These are phyloP conservation scores for Rhegmatorhina hoffmannsi DNA, from an alignment of 2,113 vertebrate species.

Conservation along the genomic window DNA sequence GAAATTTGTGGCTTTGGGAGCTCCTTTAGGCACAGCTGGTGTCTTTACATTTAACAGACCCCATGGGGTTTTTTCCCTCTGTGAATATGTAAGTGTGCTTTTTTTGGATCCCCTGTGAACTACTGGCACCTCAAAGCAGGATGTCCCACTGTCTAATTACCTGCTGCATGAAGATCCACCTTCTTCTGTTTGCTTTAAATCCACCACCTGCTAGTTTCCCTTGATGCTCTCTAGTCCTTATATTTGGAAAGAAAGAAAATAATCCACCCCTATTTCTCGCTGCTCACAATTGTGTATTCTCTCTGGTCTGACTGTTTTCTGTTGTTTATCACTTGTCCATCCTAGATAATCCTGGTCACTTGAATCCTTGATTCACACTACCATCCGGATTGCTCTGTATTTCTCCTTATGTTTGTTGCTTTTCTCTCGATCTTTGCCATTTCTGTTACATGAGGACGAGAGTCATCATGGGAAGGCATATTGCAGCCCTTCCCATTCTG, in stretches of 20 bases:
- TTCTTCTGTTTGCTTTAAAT: background rate
- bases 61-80: background rate
- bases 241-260: background rate
- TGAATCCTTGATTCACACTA: background rate
- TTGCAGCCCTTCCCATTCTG: background rate
- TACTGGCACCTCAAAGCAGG: background rate
- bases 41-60: background rate
- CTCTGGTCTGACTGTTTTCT: background rate
- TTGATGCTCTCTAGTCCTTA: background rate
- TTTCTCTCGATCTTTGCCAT: background rate
- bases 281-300: background rate
- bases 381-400: background rate
- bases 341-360: background rate
- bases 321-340: background rate
- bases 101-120: background rate
- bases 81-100: background rate
- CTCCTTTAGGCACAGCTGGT: background rate
- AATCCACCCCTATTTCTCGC: background rate
- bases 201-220: slow-evolving; percentile 15
- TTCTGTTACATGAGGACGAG: background rate
- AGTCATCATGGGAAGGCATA: accelerated
- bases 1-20: background rate
- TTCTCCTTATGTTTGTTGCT: background rate
- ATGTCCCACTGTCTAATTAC: background rate
- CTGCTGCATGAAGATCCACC: background rate